Conservation (phyloP, 2,888 invertebrate species). For the Cataglyphis cursor region DNA sequence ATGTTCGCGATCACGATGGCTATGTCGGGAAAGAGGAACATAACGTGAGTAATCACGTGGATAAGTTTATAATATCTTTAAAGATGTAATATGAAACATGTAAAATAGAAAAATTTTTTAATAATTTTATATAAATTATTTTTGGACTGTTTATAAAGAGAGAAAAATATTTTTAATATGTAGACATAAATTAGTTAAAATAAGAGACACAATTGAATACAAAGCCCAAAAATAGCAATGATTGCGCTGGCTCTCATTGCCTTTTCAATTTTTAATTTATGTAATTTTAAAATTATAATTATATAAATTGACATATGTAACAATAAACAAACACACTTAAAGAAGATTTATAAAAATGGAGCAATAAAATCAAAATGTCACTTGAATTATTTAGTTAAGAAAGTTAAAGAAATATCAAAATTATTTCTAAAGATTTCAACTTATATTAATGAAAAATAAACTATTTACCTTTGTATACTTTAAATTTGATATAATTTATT, state of each 20-base stretch:
- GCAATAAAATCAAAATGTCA: background rate
- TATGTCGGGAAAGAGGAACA: constrained; percentile 96
- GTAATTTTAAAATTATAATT: background rate
- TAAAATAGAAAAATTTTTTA: background rate
- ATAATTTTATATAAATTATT: background rate
- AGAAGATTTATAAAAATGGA: background rate
- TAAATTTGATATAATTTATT: background rate
- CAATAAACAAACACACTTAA: background rate
- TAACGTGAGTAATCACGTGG: constrained; percentile 88
- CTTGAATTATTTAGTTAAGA: background rate
- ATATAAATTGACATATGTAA: background rate
- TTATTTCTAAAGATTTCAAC: background rate
- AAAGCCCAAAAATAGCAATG: constrained; percentile 26
- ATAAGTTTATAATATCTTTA: background rate
- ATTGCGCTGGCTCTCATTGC: too few relatives aligned
- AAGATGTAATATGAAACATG: background rate
- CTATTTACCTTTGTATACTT: background rate
- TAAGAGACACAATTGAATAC: background rate
- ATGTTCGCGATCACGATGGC: constrained; percentile 94
- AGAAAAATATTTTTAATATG: background rate
- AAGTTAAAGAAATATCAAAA: background rate
- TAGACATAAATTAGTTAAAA: constrained; percentile 7
- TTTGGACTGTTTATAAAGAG: background rate
- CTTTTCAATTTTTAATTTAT: too few relatives aligned
- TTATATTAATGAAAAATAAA: background rate